A percentile compares a stretch with the other conserved stretches of the same genome.
Evolutionary conservation across 2,113 vertebrate species (phyloP).

Genomic region (Coptodon rendalli): DNA sequence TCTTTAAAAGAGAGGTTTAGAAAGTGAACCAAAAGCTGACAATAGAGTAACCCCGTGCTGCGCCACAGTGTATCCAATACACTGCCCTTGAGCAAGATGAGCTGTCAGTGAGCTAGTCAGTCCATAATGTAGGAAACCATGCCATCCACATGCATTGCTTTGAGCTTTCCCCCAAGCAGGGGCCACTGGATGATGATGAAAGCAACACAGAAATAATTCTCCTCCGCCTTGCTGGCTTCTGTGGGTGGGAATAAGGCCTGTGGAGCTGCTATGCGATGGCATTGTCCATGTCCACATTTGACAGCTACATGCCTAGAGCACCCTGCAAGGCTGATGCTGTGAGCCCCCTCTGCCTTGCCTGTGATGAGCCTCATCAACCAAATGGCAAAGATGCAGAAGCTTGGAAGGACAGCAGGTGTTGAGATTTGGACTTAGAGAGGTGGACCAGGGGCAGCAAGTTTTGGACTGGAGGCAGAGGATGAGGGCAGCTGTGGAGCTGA

Average conservation of each 20-base stretch:
- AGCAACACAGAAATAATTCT: constrained; percentile 11
- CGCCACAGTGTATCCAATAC: not conserved
- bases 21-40: not conserved
- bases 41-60: not conserved
- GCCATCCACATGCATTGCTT: not conserved
- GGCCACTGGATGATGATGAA: not conserved
- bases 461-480: not conserved
- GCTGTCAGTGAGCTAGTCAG: constrained; percentile 8
- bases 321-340: not conserved
- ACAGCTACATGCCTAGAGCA: not conserved
- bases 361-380: not conserved
- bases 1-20: constrained; percentile 7
- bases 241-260: constrained; percentile 14
- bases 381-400: not conserved
- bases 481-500: not conserved
- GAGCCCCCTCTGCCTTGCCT: not conserved
- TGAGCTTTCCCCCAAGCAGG: not conserved
- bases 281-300: constrained; percentile 15
- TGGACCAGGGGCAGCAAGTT: not conserved
- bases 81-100: constrained; percentile 22
- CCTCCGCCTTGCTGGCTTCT: not conserved
- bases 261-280: constrained; percentile 3
- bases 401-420: not conserved
- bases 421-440: not conserved
- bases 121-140: constrained; percentile 11